Percentiles rank a stretch among this genome's conserved stretches.
Evolutionary conservation across 2,797 vertebrate species (phyloP).

Genomic region (Gobionotothen gibberifrons): DNA sequence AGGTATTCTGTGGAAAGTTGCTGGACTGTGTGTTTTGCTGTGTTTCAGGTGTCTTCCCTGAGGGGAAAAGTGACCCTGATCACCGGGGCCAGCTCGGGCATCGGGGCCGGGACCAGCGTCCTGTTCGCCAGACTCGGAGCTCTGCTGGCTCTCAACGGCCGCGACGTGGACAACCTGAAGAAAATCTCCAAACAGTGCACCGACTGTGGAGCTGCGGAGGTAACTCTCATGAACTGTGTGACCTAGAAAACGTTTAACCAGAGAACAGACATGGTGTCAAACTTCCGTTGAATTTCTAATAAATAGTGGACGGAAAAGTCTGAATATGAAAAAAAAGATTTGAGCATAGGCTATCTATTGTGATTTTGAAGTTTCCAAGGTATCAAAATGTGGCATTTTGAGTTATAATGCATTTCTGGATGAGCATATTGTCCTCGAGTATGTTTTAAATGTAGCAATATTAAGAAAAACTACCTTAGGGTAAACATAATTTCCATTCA

Average conservation of each 20-base stretch:
- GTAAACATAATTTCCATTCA: not conserved
- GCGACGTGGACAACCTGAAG: slow-evolving; percentile 82
- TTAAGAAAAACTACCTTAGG: not conserved
- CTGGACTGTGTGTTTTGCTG: not conserved
- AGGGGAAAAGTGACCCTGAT: slow-evolving; percentile 85
- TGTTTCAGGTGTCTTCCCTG: slow-evolving; percentile 79
- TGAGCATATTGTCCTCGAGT: not conserved
- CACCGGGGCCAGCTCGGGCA: slow-evolving; percentile 88
- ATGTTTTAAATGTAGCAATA: not conserved
- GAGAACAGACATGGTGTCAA: not conserved
- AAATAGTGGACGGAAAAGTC: no score
- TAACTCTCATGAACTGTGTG: slow-evolving; percentile 23
- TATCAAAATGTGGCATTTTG: not conserved
- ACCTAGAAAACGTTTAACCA: not conserved
- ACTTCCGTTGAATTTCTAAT: not conserved
- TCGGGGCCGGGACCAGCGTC: slow-evolving; percentile 83
- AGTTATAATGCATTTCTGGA: not conserved
- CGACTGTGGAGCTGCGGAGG: slow-evolving; percentile 73
- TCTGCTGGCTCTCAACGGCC: slow-evolving; percentile 83
- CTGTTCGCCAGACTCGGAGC: slow-evolving; percentile 86
- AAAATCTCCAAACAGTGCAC: slow-evolving; percentile 77
- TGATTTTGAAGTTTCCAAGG: not conserved
- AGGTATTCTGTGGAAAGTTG: not conserved
- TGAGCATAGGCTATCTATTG: no score
- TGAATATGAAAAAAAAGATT: no score